Evolutionary conservation across 2,888 invertebrate species (phyloP).

Genomic region (Macrosoma leucophasiata): DNA sequence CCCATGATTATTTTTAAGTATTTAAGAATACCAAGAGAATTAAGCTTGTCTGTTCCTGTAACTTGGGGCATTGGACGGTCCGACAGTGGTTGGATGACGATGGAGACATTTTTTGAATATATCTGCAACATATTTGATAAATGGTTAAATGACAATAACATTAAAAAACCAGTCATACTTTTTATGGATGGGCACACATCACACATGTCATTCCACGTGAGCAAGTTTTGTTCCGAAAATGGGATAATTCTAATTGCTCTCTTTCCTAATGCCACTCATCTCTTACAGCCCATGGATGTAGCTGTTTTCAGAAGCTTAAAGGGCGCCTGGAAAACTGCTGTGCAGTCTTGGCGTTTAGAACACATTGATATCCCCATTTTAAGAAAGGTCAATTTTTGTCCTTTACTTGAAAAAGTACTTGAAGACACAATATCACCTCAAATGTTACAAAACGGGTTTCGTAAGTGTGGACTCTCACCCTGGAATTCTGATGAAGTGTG

Average conservation of each 20-base stretch:
- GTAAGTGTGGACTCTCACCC: too few relatives aligned
- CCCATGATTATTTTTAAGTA: slow-evolving; percentile 24
- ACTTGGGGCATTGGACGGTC: slow-evolving; percentile 21
- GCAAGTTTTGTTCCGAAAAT: slow-evolving; percentile 16
- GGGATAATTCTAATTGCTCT: slow-evolving; percentile 18
- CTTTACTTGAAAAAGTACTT: too few relatives aligned
- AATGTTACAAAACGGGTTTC: too few relatives aligned
- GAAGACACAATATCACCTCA: too few relatives aligned
- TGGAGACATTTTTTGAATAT: slow-evolving; percentile 21
- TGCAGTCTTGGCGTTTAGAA: slow-evolving; percentile 5
- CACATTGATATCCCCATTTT: too few relatives aligned
- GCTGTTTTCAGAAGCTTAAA: slow-evolving; percentile 40
- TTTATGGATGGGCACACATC: slow-evolving; percentile 19
- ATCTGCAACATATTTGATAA: slow-evolving; percentile 16
- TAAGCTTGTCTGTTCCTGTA: slow-evolving; percentile 14
- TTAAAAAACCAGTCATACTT: slow-evolving; percentile 18
- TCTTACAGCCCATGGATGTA: slow-evolving; percentile 45
- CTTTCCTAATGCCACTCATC: slow-evolving; percentile 42
- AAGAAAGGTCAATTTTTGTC: too few relatives aligned
- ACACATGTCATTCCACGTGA: slow-evolving; percentile 16
- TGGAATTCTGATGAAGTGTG: too few relatives aligned
- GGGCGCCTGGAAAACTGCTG: slow-evolving; percentile 25
- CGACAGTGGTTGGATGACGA: slow-evolving; percentile 22
- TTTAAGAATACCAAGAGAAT: slow-evolving; percentile 18
- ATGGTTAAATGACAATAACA: slow-evolving; percentile 17